Conservation (phyloP, 2,113 vertebrate genomes). For the Oryzias curvinotus region DNA sequence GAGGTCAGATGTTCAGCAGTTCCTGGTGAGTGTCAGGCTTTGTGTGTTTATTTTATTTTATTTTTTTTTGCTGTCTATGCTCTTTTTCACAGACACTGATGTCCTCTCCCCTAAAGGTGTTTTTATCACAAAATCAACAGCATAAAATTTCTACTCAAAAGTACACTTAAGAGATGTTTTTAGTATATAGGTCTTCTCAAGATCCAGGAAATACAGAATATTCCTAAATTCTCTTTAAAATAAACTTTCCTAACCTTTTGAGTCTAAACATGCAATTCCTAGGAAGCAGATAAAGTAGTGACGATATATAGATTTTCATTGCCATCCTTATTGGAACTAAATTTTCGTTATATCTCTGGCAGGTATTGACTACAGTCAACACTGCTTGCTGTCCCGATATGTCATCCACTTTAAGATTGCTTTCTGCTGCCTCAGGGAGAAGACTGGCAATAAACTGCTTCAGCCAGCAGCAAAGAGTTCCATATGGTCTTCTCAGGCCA, state of each 20-base stretch:
- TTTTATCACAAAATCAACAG: no score
- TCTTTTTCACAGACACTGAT: no score
- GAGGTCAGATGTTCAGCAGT: no score
- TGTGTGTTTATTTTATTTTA: no score
- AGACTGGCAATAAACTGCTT: conserved; percentile 30
- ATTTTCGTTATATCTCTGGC: conserved; percentile 56
- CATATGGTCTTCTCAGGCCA: background rate
- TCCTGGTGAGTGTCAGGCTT: no score
- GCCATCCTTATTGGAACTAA: conserved; percentile 39
- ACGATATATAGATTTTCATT: conserved; percentile 51
- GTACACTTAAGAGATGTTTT: no score
- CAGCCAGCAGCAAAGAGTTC: conserved; percentile 19
- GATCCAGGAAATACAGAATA: background rate
- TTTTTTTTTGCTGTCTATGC: no score
- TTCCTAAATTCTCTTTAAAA: background rate
- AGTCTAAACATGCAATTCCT: conserved; percentile 40
- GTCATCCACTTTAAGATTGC: conserved; percentile 59
- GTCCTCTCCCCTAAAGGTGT: no score
- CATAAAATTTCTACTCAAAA: no score
- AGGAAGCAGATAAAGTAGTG: conserved; percentile 29
- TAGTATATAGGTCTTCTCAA: background rate
- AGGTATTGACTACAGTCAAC: conserved; percentile 68
- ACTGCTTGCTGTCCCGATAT: conserved; percentile 65
- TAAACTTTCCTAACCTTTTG: conserved; percentile 4
- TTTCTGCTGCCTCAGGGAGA: conserved; percentile 56